Conservation (phyloP, 2,113 vertebrate genomes). For the Cochlearius cochlearius region DNA sequence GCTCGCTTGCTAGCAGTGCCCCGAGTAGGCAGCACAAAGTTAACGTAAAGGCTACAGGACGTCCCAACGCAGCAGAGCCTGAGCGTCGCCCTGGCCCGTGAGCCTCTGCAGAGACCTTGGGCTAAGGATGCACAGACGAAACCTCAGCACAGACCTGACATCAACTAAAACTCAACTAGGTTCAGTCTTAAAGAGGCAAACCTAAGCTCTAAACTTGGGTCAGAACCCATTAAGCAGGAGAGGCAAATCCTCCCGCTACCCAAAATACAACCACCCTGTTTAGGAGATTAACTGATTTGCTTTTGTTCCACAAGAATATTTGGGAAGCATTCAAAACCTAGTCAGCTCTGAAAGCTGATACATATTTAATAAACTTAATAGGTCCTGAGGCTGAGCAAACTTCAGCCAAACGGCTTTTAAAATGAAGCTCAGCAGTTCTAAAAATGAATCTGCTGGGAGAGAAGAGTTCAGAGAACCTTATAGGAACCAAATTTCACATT, state of each 20-base stretch:
- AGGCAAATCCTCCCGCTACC: neutral
- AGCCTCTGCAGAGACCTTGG: neutral
- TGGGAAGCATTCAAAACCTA: conserved; percentile 12
- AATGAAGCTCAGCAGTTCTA: conserved; percentile 47
- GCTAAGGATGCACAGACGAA: neutral
- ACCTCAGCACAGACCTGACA: neutral
- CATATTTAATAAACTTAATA: conserved; percentile 23
- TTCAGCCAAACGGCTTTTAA: conserved; percentile 12
- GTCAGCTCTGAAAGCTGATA: conserved; percentile 22
- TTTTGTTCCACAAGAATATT: conserved; percentile 7
- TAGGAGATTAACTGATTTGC: neutral
- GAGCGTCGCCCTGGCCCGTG: neutral
- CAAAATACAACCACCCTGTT: neutral
- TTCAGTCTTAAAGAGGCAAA: neutral
- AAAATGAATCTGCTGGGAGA: conserved; percentile 50
- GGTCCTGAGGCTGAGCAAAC: conserved; percentile 28
- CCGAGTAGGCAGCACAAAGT: neutral
- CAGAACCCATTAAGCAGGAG: neutral
- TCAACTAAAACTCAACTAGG: neutral
- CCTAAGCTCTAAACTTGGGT: neutral
- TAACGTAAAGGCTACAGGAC: neutral
- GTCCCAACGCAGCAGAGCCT: neutral
- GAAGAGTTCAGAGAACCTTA: conserved; percentile 56
- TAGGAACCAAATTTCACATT: conserved; percentile 59
- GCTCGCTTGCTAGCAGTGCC: neutral